Percentiles rank a stretch among this genome's conserved stretches.
Conservation (phyloP, 2,797 vertebrate genomes). For the Mus minutoides region DNA sequence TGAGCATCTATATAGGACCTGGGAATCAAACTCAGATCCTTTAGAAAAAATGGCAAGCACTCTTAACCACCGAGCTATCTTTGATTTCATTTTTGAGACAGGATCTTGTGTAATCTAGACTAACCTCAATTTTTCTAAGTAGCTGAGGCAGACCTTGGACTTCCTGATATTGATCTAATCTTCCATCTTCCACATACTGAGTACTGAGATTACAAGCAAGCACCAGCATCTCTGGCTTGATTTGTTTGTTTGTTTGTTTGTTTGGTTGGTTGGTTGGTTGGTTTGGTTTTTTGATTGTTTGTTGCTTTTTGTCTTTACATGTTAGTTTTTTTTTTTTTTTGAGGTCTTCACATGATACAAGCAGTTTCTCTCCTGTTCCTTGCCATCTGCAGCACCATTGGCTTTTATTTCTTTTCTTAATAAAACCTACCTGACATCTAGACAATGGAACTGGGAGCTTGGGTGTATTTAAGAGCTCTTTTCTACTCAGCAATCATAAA, state of each 20-base stretch:
- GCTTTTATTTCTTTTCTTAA: neutral
- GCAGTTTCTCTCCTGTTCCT: neutral
- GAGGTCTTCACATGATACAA: neutral
- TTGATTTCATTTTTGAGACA: neutral
- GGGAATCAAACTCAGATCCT: neutral
- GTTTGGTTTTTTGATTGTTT: neutral
- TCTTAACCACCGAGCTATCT: neutral
- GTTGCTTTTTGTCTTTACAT: neutral
- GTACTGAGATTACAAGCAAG: neutral
- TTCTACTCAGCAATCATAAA: neutral
- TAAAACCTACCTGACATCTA: neutral
- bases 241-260: neutral
- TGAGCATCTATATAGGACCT: neutral
- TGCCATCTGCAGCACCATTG: constrained; percentile 16
- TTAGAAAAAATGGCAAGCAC: neutral
- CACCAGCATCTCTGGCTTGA: neutral
- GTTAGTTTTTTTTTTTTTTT: neutral
- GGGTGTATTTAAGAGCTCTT: neutral
- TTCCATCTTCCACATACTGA: neutral
- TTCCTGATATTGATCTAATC: neutral
- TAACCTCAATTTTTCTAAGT: neutral
- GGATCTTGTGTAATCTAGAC: neutral
- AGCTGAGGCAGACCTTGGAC: neutral
- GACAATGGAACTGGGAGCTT: neutral
- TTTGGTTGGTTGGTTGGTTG: no score